Percentiles rank a stretch among this genome's conserved stretches.
These are phyloP conservation scores for Scaptomyza reducta DNA, from an alignment of 2,888 invertebrate genomes.

Conservation along the genomic window DNA sequence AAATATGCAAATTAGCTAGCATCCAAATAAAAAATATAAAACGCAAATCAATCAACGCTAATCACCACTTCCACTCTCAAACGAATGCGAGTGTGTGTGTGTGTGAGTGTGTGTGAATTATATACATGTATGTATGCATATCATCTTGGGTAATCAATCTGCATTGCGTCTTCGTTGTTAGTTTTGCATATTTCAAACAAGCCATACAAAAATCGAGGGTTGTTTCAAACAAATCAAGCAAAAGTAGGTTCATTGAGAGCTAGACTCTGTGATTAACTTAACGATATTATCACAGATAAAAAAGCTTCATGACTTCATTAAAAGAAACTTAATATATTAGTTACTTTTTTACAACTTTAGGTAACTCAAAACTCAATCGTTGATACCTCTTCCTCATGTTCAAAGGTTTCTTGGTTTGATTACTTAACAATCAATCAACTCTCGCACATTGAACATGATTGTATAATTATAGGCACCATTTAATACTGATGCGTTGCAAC, in stretches of 20 bases:
- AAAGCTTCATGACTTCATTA: too few relatives aligned
- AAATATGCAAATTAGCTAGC: constrained; percentile 27
- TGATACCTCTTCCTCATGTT: too few relatives aligned
- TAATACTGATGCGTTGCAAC: constrained; percentile 35
- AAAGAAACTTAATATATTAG: too few relatives aligned
- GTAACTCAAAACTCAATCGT: too few relatives aligned
- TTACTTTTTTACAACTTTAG: too few relatives aligned
- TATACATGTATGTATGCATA: neutral
- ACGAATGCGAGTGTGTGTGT: too few relatives aligned
- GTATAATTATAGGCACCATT: constrained; percentile 29
- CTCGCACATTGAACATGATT: constrained; percentile 12
- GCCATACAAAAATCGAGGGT: constrained; percentile 31
- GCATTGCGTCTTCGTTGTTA: constrained; percentile 1
- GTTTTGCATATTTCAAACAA: constrained; percentile 21
- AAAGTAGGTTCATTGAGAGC: too few relatives aligned
- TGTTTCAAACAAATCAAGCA: neutral
- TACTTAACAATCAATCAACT: neutral
- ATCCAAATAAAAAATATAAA: constrained; percentile 24
- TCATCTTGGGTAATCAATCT: constrained; percentile 37
- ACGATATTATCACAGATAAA: too few relatives aligned
- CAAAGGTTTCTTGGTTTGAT: neutral
- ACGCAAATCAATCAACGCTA: constrained; percentile 72
- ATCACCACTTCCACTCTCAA: constrained; percentile 39
- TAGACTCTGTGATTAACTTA: too few relatives aligned
- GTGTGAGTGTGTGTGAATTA: too few relatives aligned